Evolutionary conservation across 2,113 vertebrate species (phyloP).

Genomic region (Sebastes schlegelii): DNA sequence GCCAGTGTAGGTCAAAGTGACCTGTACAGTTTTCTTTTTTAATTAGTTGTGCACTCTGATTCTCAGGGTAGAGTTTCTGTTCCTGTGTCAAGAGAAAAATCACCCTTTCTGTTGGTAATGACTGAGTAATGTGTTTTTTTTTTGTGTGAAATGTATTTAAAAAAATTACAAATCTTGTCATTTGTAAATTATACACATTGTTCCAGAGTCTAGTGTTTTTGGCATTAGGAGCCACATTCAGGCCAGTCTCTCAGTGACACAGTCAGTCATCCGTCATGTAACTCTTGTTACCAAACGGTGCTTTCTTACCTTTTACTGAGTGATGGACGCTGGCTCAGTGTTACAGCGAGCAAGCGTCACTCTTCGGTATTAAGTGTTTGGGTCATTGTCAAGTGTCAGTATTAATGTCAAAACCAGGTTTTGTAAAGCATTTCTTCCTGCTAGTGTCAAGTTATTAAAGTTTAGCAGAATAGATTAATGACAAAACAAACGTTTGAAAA

Average conservation of each 20-base stretch:
- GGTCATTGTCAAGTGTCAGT: not conserved
- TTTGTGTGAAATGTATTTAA: not conserved
- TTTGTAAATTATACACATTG: not conserved
- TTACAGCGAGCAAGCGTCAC: not conserved
- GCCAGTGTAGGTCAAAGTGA: slow-evolving; percentile 5
- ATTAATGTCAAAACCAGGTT: not conserved
- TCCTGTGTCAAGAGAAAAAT: not conserved
- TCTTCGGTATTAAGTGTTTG: not conserved
- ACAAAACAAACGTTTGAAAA: not conserved
- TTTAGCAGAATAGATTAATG: not conserved
- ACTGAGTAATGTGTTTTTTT: no score
- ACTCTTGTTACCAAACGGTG: not conserved
- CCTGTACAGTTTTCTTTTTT: not conserved
- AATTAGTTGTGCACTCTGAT: not conserved
- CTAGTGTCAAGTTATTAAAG: not conserved
- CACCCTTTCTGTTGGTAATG: not conserved
- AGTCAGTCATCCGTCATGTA: not conserved
- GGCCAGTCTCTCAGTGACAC: not conserved
- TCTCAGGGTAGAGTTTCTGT: not conserved
- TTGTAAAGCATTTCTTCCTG: not conserved
- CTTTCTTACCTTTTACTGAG: slow-evolving; percentile 6
- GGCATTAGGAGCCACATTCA: not conserved
- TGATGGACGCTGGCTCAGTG: not conserved
- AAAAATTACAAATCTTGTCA: not conserved
- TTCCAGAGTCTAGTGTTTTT: not conserved